A percentile compares a stretch with the other conserved stretches of the same genome.
Evolutionary conservation across 2,797 vertebrate species (phyloP).

Genomic region (Acrocephalus scirpaceus): DNA sequence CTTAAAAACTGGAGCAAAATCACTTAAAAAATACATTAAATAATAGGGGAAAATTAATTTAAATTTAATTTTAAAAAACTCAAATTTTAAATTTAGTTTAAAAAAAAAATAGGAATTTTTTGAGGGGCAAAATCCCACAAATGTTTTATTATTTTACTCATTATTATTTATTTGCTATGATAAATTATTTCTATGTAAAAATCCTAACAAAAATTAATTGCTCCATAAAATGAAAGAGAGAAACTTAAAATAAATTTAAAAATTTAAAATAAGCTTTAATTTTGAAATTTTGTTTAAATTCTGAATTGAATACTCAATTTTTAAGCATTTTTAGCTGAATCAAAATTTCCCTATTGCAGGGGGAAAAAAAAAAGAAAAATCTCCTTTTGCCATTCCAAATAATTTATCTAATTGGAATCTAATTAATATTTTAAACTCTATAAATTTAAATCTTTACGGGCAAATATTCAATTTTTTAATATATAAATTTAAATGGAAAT

Average conservation of each 20-base stretch:
- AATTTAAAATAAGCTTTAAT: neutral
- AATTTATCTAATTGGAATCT: neutral
- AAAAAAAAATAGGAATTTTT: fast-evolving
- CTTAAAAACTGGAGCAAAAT: neutral
- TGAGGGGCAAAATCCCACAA: neutral
- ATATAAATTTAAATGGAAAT: neutral
- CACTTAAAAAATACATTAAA: neutral
- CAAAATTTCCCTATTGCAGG: neutral
- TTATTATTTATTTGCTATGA: fast-evolving
- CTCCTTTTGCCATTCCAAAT: neutral
- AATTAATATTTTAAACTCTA: neutral
- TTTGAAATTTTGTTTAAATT: neutral
- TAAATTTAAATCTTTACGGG: neutral
- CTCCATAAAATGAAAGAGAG: neutral
- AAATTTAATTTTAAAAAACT: neutral
- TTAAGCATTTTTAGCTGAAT: neutral
- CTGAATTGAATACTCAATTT: neutral
- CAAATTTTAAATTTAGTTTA: fast-evolving
- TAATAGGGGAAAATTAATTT: neutral
- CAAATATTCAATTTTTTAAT: neutral
- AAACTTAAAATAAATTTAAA: neutral
- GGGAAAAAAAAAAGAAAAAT: neutral
- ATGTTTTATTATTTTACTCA: neutral
- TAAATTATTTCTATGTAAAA: fast-evolving
- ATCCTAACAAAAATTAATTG: neutral